Conservation (phyloP, 2,113 vertebrate genomes). For the Thamnophis sirtalis region DNA sequence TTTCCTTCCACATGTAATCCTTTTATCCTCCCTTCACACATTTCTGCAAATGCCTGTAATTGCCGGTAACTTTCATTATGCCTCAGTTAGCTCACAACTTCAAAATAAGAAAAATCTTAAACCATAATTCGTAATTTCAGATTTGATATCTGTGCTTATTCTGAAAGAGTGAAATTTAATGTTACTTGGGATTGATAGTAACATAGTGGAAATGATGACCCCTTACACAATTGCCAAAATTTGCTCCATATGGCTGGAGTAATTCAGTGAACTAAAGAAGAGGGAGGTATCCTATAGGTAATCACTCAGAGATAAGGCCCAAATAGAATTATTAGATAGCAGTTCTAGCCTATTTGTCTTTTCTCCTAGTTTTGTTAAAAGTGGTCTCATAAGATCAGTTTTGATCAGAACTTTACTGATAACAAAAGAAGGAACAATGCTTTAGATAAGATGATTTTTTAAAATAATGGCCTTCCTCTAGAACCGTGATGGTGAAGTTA, state of each 20-base stretch:
- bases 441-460: not conserved
- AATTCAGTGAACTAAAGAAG: not conserved
- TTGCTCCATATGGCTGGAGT: not conserved
- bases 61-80: not conserved
- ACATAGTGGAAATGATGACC: not conserved
- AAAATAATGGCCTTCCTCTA: not conserved
- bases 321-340: not conserved
- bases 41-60: not conserved
- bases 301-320: not conserved
- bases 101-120: not conserved
- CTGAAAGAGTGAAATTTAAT: not conserved
- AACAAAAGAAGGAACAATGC: not conserved
- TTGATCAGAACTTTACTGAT: not conserved
- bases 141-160: not conserved
- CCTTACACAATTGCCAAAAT: not conserved
- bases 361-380: not conserved
- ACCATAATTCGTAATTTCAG: not conserved
- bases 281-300: not conserved
- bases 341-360: not conserved
- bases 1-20: not conserved
- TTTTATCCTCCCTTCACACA: not conserved
- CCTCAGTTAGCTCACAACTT: not conserved
- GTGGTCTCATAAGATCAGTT: not conserved
- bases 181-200: not conserved
- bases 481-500: no score